Evolutionary conservation across 2,113 vertebrate species (phyloP).

Genomic region (Cephalopholis sonnerati): DNA sequence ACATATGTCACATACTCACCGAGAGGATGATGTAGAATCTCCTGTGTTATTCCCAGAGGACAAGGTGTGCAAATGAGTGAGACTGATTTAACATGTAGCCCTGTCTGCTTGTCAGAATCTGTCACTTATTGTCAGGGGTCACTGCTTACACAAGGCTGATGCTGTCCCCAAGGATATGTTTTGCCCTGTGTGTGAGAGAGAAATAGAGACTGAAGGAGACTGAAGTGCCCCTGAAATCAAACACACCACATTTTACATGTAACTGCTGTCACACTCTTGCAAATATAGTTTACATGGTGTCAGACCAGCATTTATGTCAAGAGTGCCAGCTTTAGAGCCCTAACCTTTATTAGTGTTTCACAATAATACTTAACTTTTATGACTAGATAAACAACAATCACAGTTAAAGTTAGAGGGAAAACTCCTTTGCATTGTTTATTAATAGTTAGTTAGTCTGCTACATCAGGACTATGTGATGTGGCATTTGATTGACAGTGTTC

Average conservation of each 20-base stretch:
- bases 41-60: slow-evolving; percentile 56
- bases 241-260: slow-evolving; percentile 46
- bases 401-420: neutral
- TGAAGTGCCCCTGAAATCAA: slow-evolving; percentile 59
- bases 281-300: slow-evolving; percentile 42
- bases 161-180: slow-evolving; percentile 70
- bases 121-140: slow-evolving; percentile 82
- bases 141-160: slow-evolving; percentile 73
- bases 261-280: slow-evolving; percentile 42
- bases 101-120: slow-evolving; percentile 79
- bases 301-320: neutral
- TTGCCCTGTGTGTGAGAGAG: slow-evolving; percentile 57
- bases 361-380: neutral
- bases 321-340: neutral
- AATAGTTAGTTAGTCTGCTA: neutral
- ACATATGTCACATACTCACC: slow-evolving; percentile 27
- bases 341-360: neutral
- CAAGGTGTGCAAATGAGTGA: slow-evolving; percentile 79
- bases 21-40: slow-evolving; percentile 54
- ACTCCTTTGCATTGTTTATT: neutral
- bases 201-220: slow-evolving; percentile 54
- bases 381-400: neutral
- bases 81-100: slow-evolving; percentile 76
- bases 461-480: neutral
- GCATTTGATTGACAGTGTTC: neutral